phyloP scores from a whole-genome alignment of 1,140 invertebrate genomes.

The Bacillus rossius region DNA sequence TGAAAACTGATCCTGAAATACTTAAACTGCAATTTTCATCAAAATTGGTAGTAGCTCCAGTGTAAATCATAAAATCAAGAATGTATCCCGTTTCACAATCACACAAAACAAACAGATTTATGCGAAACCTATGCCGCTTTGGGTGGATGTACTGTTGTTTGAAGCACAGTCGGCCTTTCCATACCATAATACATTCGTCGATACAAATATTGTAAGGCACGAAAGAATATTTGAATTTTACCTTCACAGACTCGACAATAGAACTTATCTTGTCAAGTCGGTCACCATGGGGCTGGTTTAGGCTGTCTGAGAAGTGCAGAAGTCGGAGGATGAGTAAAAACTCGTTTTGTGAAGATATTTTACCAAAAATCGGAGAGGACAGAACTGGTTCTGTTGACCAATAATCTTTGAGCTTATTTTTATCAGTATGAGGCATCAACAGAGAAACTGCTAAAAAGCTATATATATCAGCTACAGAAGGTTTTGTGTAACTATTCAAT shows the following conservation, averaged over 20 bases:
- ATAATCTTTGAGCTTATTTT: too few species aligned
- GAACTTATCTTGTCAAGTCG: slow-evolving; percentile 19
- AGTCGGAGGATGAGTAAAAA: slow-evolving; percentile 9
- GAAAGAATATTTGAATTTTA: neutral
- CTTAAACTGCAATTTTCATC: neutral
- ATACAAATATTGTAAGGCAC: slow-evolving; percentile 21
- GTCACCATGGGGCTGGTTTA: neutral
- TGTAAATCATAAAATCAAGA: slow-evolving; percentile 13
- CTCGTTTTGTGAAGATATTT: slow-evolving; percentile 9
- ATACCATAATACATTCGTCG: slow-evolving; percentile 26
- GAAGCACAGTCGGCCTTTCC: slow-evolving; percentile 26
- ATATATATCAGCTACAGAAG: too few species aligned
- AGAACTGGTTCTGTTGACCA: too few species aligned
- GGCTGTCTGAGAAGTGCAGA: slow-evolving; percentile 23
- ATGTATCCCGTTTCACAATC: slow-evolving; percentile 12
- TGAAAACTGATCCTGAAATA: slow-evolving; percentile 2
- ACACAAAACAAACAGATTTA: slow-evolving; percentile 18
- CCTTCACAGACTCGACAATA: slow-evolving; percentile 2
- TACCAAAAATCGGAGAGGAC: neutral
- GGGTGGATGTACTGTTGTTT: slow-evolving; percentile 25
- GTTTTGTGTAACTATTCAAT: too few species aligned
- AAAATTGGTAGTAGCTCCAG: neutral
- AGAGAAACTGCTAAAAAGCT: too few species aligned
- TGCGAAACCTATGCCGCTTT: slow-evolving; percentile 25
- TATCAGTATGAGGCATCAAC: too few species aligned